A percentile compares a stretch with the other conserved stretches of the same genome.
phyloP scores from a whole-genome alignment of 2,797 vertebrate genomes.

The Gymnothorax reevesii region DNA sequence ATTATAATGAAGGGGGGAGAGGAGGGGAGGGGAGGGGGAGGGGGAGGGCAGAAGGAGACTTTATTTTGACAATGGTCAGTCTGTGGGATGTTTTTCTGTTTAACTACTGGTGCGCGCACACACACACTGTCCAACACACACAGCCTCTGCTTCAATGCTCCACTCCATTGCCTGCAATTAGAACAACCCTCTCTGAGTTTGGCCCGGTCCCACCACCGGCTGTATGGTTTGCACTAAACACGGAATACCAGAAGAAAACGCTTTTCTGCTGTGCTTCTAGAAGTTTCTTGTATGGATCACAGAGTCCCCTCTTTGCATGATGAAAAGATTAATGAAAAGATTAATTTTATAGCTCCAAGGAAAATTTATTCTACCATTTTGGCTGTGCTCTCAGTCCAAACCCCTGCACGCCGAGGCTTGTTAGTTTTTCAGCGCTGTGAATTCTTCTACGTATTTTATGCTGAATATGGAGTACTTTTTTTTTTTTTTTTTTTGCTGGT shows the following conservation, averaged over 20 bases:
- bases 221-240: constrained; percentile 37
- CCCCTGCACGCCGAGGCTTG: background rate
- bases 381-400: constrained; percentile 39
- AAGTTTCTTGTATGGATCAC: constrained; percentile 24
- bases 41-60: too few relatives aligned
- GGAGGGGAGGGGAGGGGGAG: too few relatives aligned
- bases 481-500: background rate
- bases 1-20: too few relatives aligned
- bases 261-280: constrained; percentile 51
- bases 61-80: too few relatives aligned
- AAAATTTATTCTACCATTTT: constrained; percentile 39
- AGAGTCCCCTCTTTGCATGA: constrained; percentile 22
- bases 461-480: background rate
- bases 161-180: constrained; percentile 35
- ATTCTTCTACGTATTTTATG: too few relatives aligned
- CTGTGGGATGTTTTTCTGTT: background rate
- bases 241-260: constrained; percentile 45
- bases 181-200: constrained; percentile 28
- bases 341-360: constrained; percentile 6
- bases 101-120: background rate
- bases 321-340: too few relatives aligned
- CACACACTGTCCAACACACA: background rate
- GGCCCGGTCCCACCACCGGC: constrained; percentile 13
- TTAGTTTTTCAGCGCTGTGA: background rate
- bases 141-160: constrained; percentile 33